phyloP scores from a whole-genome alignment of 2,888 invertebrate genomes.

The Adelphocoris suturalis region DNA sequence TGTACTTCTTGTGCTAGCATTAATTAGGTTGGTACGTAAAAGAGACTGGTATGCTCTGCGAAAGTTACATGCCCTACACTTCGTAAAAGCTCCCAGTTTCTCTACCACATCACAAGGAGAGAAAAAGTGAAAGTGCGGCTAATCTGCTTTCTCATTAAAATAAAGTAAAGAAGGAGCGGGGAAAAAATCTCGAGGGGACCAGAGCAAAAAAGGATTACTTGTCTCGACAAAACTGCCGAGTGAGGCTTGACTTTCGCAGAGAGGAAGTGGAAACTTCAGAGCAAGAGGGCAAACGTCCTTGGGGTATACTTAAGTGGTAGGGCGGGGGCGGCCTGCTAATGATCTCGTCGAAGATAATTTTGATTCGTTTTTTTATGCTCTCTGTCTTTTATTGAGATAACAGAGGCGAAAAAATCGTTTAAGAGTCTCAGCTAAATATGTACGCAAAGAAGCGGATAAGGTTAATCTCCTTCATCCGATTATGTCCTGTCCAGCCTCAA shows the following conservation, averaged over 20 bases:
- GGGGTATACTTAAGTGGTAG: conserved; percentile 6
- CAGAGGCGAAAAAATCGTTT: conserved; percentile 1
- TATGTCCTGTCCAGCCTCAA: background rate
- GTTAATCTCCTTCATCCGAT: conserved; percentile 27
- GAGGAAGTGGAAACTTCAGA: conserved; percentile 20
- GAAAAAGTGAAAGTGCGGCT: background rate
- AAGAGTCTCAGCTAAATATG: background rate
- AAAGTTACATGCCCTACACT: background rate
- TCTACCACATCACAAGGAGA: background rate
- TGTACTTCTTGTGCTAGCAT: too few relatives aligned
- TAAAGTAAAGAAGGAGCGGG: conserved; percentile 1
- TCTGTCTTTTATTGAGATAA: conserved; percentile 14
- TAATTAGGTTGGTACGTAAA: too few relatives aligned
- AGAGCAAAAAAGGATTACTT: background rate
- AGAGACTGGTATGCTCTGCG: too few relatives aligned
- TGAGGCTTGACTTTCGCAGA: background rate
- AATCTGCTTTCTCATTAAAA: conserved; percentile 37
- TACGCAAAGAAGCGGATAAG: conserved; percentile 21
- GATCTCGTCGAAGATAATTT: conserved; percentile 39
- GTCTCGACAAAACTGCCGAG: background rate
- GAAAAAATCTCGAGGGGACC: background rate
- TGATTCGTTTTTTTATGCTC: conserved; percentile 33
- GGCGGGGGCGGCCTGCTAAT: background rate
- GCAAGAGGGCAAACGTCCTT: conserved; percentile 28
- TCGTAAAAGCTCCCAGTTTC: background rate